A percentile compares a stretch with the other conserved stretches of the same genome.
phyloP scores from a whole-genome alignment of 2,888 invertebrate genomes.

The Nymphalis polychloros region DNA sequence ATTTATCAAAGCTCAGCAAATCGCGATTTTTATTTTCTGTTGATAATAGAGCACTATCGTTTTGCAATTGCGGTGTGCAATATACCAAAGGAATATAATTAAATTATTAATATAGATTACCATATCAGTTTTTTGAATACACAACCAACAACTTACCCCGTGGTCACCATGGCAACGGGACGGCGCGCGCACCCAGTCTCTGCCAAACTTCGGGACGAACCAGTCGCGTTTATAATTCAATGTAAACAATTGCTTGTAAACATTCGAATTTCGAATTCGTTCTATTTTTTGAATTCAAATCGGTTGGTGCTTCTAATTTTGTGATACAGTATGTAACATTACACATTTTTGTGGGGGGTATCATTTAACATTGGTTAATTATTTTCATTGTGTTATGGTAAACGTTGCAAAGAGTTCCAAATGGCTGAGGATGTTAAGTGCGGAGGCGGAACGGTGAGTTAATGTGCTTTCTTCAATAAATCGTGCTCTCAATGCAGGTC shows the following conservation, averaged over 20 bases:
- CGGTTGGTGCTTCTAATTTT: neutral
- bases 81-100: neutral
- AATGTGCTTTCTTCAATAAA: slow-evolving; percentile 13
- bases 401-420: slow-evolving; percentile 35
- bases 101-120: slow-evolving; percentile 11
- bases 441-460: slow-evolving; percentile 66
- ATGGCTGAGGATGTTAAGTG: slow-evolving; percentile 69
- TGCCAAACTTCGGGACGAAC: slow-evolving; percentile 49
- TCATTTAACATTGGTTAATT: neutral
- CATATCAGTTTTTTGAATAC: slow-evolving; percentile 25
- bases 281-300: neutral
- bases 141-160: slow-evolving; percentile 42
- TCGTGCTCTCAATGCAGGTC: slow-evolving; percentile 1
- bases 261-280: slow-evolving; percentile 36
- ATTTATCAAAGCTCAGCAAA: too few relatives aligned
- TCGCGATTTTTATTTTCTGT: neutral
- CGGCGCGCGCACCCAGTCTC: slow-evolving; percentile 77
- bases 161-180: slow-evolving; percentile 62
- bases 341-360: neutral
- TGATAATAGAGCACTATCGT: neutral
- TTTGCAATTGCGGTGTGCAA: neutral
- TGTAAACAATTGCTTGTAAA: slow-evolving; percentile 49
- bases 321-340: slow-evolving; percentile 12
- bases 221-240: slow-evolving; percentile 55
- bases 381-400: slow-evolving; percentile 47